Conservation (phyloP, 2,113 vertebrate species). For the Sakesphorus luctuosus region DNA sequence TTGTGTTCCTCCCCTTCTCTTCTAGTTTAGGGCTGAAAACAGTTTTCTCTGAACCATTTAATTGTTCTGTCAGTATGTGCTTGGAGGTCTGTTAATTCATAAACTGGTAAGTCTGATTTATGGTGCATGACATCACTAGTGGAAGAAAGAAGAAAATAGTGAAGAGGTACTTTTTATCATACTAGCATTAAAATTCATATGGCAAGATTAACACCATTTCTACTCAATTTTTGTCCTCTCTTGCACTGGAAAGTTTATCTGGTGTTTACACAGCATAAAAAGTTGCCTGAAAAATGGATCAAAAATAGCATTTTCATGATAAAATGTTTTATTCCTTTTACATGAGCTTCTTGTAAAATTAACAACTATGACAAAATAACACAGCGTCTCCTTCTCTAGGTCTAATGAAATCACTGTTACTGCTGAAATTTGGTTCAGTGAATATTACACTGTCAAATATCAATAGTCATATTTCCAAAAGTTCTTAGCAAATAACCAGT, state of each 20-base stretch:
- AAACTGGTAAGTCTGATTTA: slow-evolving; percentile 50
- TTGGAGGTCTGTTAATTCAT: slow-evolving; percentile 49
- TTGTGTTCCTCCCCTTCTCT: not conserved
- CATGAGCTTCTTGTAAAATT: not conserved
- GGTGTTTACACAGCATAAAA: not conserved
- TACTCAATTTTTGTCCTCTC: not conserved
- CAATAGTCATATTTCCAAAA: not conserved
- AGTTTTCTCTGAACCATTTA: slow-evolving; percentile 60
- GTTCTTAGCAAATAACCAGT: not conserved
- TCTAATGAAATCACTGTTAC: not conserved
- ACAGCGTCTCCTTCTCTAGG: not conserved
- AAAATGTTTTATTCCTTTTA: not conserved
- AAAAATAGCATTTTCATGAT: not conserved
- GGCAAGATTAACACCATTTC: not conserved
- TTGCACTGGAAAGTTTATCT: not conserved
- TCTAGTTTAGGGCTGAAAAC: not conserved
- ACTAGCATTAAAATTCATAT: not conserved
- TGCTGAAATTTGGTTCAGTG: not conserved
- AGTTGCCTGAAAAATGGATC: not conserved
- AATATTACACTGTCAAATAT: not conserved
- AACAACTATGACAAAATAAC: not conserved
- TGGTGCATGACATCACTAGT: not conserved
- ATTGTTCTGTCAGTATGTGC: slow-evolving; percentile 55
- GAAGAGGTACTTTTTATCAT: not conserved
- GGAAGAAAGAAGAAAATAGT: not conserved